Conservation (phyloP, 2,113 vertebrate genomes). For the Alces alces region DNA sequence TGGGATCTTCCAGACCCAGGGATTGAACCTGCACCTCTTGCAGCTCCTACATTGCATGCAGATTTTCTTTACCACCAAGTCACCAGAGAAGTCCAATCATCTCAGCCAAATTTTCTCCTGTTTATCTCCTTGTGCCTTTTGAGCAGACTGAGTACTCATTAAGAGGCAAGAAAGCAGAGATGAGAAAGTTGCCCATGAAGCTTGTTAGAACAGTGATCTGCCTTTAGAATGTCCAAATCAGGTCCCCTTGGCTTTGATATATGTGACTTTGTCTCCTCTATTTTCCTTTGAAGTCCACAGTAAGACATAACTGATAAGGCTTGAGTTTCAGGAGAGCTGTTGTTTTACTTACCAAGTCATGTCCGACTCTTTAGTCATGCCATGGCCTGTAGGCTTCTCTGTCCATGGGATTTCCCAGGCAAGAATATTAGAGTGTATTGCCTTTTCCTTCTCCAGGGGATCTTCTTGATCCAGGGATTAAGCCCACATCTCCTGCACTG, state of each 20-base stretch:
- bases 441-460: too few relatives aligned
- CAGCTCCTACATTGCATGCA: too few relatives aligned
- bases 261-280: not conserved
- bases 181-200: not conserved
- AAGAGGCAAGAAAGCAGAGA: not conserved
- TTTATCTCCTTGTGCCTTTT: not conserved
- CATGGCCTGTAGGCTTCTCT: too few relatives aligned
- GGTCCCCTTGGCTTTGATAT: not conserved
- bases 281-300: not conserved
- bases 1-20: too few relatives aligned
- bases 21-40: too few relatives aligned
- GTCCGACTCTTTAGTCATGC: too few relatives aligned
- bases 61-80: too few relatives aligned
- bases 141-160: not conserved
- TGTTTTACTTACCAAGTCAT: too few relatives aligned
- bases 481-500: too few relatives aligned
- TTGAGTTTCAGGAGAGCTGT: not conserved
- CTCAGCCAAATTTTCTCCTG: not conserved
- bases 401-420: too few relatives aligned
- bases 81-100: not conserved
- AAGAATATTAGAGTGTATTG: too few relatives aligned
- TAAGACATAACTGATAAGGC: not conserved
- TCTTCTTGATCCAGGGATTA: too few relatives aligned
- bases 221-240: not conserved
- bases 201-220: not conserved